Conservation (phyloP, 2,113 vertebrate species). For the Nycticorax nycticorax region DNA sequence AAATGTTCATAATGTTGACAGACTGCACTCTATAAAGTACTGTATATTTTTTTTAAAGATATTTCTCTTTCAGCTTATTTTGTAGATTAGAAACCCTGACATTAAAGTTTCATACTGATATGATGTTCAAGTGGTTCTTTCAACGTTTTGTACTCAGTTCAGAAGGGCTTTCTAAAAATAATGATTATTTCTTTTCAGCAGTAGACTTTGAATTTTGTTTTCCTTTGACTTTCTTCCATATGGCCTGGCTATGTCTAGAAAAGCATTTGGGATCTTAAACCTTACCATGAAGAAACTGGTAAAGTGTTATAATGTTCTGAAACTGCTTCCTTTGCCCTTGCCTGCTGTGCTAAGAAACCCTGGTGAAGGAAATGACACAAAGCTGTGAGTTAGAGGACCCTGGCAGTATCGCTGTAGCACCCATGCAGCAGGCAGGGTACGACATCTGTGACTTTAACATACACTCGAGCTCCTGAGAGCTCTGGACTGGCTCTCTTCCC, state of each 20-base stretch:
- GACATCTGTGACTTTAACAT: background rate
- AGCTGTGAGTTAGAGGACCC: background rate
- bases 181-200: background rate
- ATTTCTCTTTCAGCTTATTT: background rate
- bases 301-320: background rate
- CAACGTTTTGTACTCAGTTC: background rate
- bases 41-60: background rate
- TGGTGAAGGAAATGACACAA: accelerated
- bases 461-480: accelerated
- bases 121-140: background rate
- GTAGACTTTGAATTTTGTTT: background rate
- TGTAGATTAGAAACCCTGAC: background rate
- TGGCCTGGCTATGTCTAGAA: background rate
- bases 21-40: background rate
- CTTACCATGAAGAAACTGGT: background rate
- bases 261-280: background rate
- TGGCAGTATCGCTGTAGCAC: accelerated
- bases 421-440: accelerated
- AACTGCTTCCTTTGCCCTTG: background rate
- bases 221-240: background rate
- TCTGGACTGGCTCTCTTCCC: background rate
- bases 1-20: background rate
- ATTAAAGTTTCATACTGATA: background rate
- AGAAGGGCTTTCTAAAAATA: background rate
- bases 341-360: background rate